Evolutionary conservation across 2,888 invertebrate genomes (phyloP), one percentile per base, ranked within the genome.

Genomic region (Melieria picta): DNA sequence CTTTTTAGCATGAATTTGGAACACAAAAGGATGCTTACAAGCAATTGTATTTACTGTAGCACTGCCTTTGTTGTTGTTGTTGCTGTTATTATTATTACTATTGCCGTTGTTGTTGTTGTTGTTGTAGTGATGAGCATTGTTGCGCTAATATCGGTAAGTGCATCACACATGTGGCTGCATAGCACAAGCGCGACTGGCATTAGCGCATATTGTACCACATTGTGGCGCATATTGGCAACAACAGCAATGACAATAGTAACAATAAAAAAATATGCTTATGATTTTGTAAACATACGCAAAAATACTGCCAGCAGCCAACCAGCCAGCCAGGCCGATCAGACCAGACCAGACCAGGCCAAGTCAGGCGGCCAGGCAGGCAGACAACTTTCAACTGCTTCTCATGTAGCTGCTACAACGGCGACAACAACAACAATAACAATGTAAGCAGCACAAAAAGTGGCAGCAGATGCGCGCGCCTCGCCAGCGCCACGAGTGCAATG

Each of bases 261-360:
- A 60, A 57, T 13, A 58, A 57, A 58, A 66, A 61, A 67, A 67
- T 67, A 67, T 67, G 67, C 67, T 67, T 67, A 67, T 67, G 61
- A 67, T 52, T 67, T 67, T 67, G 67, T 67, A 67, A 67, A 67
- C 60, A 67, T 61, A 67, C 67, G 60, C 67, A 67, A 66, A 67
- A 58, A 67, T 74, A 57, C 56, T 64, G 66, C 60, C 69, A 63
- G 63, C 63, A 72, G 5, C 46, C 56, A 65, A 48, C 50, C 47
- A 16, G 4, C 50, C 46, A 47, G 30, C 58, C 30, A 60, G 58
- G 57, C 7, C 48, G n/a, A 68, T 48, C 46, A 65, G 69, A 69
- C 63, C 60, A 64, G 67, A 63, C 46, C 65, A 61, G 48, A 71
- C 48, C 62, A 60, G 46, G 52, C 58, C 57, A 74, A 64, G 63